Percentiles rank a stretch among this genome's conserved stretches.
Evolutionary conservation across 2,113 vertebrate species (phyloP).

Genomic region (Nesoenas mayeri): DNA sequence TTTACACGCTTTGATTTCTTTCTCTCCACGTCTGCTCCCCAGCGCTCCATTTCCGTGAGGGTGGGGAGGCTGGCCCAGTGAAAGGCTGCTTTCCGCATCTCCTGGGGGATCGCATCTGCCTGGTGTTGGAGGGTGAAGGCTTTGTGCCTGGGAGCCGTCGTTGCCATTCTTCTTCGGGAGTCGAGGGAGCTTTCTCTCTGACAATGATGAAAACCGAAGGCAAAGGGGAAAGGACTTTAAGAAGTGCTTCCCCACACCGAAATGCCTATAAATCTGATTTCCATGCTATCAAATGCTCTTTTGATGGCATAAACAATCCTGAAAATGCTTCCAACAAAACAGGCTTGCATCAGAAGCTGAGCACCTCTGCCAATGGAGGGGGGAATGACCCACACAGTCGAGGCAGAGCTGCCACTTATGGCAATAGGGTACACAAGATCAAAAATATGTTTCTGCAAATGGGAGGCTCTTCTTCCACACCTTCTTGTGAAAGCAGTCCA

Average conservation of each 20-base stretch:
- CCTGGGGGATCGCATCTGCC: not conserved
- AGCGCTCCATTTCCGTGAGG: not conserved
- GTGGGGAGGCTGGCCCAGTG: not conserved
- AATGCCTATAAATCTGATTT: constrained; percentile 93
- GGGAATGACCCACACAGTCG: constrained; percentile 81
- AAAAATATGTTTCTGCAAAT: constrained; percentile 93
- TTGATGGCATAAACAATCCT: constrained; percentile 82
- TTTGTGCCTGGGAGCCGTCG: not conserved
- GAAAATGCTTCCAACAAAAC: constrained; percentile 69
- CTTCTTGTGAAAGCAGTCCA: constrained; percentile 76
- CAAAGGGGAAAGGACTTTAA: constrained; percentile 87
- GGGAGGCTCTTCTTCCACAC: constrained; percentile 79
- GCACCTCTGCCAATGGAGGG: constrained; percentile 80
- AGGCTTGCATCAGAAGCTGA: constrained; percentile 67
- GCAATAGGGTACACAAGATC: constrained; percentile 90
- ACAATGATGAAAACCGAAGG: constrained; percentile 90
- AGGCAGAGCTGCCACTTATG: constrained; percentile 84
- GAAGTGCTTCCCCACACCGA: constrained; percentile 91
- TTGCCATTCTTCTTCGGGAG: not conserved
- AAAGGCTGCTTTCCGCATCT: not conserved
- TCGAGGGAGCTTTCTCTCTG: not conserved
- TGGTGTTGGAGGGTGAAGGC: not conserved
- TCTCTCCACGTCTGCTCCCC: not conserved
- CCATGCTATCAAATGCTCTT: constrained; percentile 90
- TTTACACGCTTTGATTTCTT: constrained; percentile 36